Evolutionary conservation across 37 sponge, comb jelly and placozoan genomes (phyloP), one percentile per base, ranked within the genome.

Genomic region (Trichoplax adhaerens): DNA sequence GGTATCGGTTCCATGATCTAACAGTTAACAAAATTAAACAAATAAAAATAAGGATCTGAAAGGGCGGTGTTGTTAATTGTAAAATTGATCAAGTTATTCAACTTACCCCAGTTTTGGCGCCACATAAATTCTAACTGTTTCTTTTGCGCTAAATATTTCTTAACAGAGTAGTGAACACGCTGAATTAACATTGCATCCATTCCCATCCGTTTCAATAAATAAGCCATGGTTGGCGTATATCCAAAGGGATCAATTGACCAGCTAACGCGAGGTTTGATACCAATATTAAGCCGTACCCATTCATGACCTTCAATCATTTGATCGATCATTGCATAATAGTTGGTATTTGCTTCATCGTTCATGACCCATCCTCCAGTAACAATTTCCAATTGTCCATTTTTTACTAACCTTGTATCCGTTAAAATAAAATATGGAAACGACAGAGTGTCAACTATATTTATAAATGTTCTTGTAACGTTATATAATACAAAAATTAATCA

Each of bases 211-310:
- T 77, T 65, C 55, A 88, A 69, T 47, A 97, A 69, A 76, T 89
- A 90, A n/a, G 91, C 88, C 95, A 94, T 86, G 50, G 86, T 84
- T 53, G 95, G 88, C 52, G 87, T 70, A 73, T 87, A 73, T 50
- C 95, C 95, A 80, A 94, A 94, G 3, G 95, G 95, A 58, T 94
- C 95, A 59, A 83, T 90, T 48, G 91, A 83, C 95, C 95, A 94
- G 2, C 90, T 78, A 0, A 84, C 65, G 0, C 47, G 65, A 6
- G 94, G 94, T 29, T 72, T 80, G 10, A 85, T 79, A 52, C 78
- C 87, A 83, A 53, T 0, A 50, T 2, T 50, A 3, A 3, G 68
- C 1, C 49, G 56, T 4, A 3, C 7, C 95, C 95, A 94, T 53
- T 72, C 57, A 74, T 94, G 95, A 46, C 95, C 91, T 58, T 94